Percentiles rank a stretch among this genome's conserved stretches.
These are phyloP conservation scores for Zapornia atra DNA, from an alignment of 2,113 vertebrate genomes.

Conservation along the genomic window DNA sequence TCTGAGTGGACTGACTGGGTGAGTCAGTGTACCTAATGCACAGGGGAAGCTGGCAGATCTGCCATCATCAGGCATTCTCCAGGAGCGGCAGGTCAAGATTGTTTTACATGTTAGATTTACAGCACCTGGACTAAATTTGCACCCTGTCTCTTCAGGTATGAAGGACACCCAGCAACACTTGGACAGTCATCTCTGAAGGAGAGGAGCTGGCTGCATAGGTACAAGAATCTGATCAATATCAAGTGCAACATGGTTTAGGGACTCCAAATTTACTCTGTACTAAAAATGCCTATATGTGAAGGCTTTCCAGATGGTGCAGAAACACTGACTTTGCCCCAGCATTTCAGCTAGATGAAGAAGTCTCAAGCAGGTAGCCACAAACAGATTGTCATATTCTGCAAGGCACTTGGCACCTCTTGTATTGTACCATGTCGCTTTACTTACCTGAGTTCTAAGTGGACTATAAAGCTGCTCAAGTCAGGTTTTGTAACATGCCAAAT, in stretches of 20 bases:
- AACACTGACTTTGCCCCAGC: background rate
- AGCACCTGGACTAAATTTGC: background rate
- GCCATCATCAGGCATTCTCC: background rate
- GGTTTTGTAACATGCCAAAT: background rate
- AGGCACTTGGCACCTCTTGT: background rate
- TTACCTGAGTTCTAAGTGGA: background rate
- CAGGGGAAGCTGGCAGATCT: background rate
- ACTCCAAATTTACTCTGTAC: background rate
- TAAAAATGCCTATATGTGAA: background rate
- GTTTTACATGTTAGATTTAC: background rate
- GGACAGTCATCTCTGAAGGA: background rate
- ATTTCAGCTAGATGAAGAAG: background rate
- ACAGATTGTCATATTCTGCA: background rate
- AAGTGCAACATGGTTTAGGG: rapidly evolving
- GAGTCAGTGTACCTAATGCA: background rate
- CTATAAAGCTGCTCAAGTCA: background rate
- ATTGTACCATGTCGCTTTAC: too few relatives aligned
- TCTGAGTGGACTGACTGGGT: background rate
- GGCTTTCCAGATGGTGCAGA: background rate
- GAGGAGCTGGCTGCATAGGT: background rate
- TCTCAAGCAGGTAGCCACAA: background rate
- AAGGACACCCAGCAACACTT: too few relatives aligned
- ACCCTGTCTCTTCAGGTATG: background rate
- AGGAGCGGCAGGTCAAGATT: background rate
- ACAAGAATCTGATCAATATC: background rate